phyloP scores from a whole-genome alignment of 1,140 invertebrate species.

The Grapholita molesta region DNA sequence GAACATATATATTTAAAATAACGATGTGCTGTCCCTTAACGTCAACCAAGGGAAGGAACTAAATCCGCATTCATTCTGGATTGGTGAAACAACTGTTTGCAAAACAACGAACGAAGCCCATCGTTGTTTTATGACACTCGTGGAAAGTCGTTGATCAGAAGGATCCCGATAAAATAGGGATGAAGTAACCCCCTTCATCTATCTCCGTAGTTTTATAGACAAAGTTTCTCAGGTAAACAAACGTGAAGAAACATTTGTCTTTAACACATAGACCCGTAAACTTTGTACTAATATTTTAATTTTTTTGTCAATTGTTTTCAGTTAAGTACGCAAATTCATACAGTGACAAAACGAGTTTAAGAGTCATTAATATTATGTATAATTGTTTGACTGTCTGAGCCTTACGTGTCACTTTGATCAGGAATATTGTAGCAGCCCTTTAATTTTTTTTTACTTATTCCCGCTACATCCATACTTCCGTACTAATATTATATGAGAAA shows the following conservation, averaged over 20 bases:
- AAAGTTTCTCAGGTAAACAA: slow-evolving; percentile 8
- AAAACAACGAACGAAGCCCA: background rate
- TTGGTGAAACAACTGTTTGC: background rate
- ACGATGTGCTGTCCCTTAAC: too few species aligned
- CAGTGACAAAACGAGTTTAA: too few species aligned
- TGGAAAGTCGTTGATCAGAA: background rate
- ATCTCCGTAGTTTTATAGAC: background rate
- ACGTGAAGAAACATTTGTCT: background rate
- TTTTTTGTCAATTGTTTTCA: background rate
- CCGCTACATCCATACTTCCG: too few species aligned
- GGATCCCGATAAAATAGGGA: background rate
- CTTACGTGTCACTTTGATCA: too few species aligned
- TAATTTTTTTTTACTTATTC: too few species aligned
- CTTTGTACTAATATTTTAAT: background rate
- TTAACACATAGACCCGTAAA: background rate
- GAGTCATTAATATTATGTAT: too few species aligned
- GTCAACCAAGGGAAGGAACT: too few species aligned
- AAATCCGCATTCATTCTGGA: background rate
- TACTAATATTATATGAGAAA: too few species aligned
- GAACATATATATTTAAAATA: too few species aligned
- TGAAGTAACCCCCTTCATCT: background rate
- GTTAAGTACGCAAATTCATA: too few species aligned
- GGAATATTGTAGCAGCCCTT: too few species aligned
- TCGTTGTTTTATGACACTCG: slow-evolving; percentile 1
- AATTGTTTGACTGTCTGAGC: too few species aligned